phyloP scores from a whole-genome alignment of 2,113 vertebrate genomes.

The Tetrao urogallus region DNA sequence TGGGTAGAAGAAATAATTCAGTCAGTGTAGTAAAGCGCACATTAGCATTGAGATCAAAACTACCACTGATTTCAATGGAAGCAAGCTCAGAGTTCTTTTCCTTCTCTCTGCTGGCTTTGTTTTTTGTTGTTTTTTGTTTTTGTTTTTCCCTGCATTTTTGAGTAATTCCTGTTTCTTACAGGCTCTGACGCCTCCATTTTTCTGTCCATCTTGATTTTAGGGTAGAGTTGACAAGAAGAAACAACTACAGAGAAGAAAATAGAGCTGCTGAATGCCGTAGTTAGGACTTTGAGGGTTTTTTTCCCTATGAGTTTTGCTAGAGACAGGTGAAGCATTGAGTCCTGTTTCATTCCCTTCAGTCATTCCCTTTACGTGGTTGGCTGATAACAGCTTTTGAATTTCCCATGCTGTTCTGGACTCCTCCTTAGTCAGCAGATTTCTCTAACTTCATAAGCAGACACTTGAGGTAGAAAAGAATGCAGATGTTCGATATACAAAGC shows the following conservation, averaged over 20 bases:
- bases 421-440: not conserved
- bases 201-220: not conserved
- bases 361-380: not conserved
- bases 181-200: not conserved
- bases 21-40: not conserved
- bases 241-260: not conserved
- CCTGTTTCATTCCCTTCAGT: not conserved
- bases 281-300: not conserved
- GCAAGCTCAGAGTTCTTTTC: not conserved
- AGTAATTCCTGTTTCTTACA: not conserved
- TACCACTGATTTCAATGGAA: not conserved
- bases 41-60: not conserved
- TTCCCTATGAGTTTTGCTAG: not conserved
- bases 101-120: not conserved
- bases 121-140: no score
- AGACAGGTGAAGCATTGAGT: not conserved
- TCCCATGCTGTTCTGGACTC: not conserved
- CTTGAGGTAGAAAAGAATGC: not conserved
- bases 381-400: not conserved
- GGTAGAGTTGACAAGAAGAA: not conserved
- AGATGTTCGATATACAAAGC: not conserved
- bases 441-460: slow-evolving; percentile 1
- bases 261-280: not conserved
- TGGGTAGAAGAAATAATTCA: not conserved
- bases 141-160: not conserved